phyloP scores from a whole-genome alignment of 2,888 invertebrate genomes.

The Drosophila neonasuta region DNA sequence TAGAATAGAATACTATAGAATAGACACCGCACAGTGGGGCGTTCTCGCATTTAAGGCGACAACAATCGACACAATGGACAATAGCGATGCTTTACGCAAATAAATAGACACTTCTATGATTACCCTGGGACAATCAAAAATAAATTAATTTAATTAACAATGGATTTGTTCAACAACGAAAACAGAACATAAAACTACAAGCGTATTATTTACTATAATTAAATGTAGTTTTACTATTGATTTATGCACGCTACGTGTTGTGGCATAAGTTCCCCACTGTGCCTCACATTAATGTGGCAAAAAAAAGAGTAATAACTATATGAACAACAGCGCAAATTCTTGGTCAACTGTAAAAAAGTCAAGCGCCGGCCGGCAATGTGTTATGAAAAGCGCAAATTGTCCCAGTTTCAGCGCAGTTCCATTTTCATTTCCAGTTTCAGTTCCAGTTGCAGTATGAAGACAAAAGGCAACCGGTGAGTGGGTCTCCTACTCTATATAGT shows the following conservation, averaged over 20 bases:
- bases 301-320: conserved; percentile 29
- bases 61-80: background rate
- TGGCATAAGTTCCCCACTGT: conserved; percentile 2
- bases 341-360: conserved; percentile 52
- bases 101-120: conserved; percentile 1
- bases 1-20: conserved; percentile 34
- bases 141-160: background rate
- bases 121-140: background rate
- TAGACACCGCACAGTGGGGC: conserved; percentile 32
- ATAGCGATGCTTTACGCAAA: background rate
- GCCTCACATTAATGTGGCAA: conserved; percentile 35
- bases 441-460: conserved; percentile 25
- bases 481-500: background rate
- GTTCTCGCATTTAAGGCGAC: background rate
- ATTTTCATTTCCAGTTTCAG: conserved; percentile 21
- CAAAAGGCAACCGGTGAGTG: conserved; percentile 51
- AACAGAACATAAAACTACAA: too few relatives aligned
- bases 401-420: conserved; percentile 49
- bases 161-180: background rate
- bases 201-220: too few relatives aligned
- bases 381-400: conserved; percentile 64
- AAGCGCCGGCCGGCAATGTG: conserved; percentile 39
- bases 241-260: too few relatives aligned
- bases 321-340: conserved; percentile 43
- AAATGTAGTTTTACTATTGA: too few relatives aligned